phyloP scores from a whole-genome alignment of 2,888 invertebrate genomes.

The Cheilosia scutellata region DNA sequence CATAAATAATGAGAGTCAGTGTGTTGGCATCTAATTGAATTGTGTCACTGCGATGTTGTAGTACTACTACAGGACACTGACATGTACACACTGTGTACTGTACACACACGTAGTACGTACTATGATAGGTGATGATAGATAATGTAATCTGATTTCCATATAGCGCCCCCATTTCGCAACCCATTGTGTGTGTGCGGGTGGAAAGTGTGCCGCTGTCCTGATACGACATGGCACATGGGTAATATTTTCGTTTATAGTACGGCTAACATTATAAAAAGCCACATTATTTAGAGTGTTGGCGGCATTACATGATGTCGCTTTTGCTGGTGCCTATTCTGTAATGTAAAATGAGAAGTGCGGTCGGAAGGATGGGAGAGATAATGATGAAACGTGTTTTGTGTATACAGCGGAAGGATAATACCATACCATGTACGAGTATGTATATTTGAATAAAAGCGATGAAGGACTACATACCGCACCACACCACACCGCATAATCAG shows the following conservation, averaged over 20 bases:
- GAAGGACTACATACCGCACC: constrained; percentile 5
- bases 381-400: constrained; percentile 62
- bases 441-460: constrained; percentile 43
- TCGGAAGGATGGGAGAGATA: constrained; percentile 26
- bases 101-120: constrained; percentile 1
- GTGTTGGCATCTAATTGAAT: constrained; percentile 71
- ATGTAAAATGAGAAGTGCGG: constrained; percentile 27
- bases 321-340: constrained; percentile 10
- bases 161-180: constrained; percentile 4
- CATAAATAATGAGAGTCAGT: constrained; percentile 70
- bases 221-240: constrained; percentile 68
- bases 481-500: constrained; percentile 10
- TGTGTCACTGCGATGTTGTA: constrained; percentile 55
- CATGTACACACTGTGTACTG: constrained; percentile 16
- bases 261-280: constrained; percentile 71
- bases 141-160: constrained; percentile 72
- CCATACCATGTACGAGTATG: not conserved
- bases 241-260: constrained; percentile 66
- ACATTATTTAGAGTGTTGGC: constrained; percentile 72
- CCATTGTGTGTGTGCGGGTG: constrained; percentile 1
- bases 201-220: constrained; percentile 14
- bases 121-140: constrained; percentile 68
- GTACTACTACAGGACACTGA: constrained; percentile 52
- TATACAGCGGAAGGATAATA: constrained; percentile 63
- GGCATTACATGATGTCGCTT: constrained; percentile 59